A percentile compares a stretch with the other conserved stretches of the same genome.
Evolutionary conservation across 92 coral and sea anemone species (phyloP).

Genomic region (Diadumene lineata): DNA sequence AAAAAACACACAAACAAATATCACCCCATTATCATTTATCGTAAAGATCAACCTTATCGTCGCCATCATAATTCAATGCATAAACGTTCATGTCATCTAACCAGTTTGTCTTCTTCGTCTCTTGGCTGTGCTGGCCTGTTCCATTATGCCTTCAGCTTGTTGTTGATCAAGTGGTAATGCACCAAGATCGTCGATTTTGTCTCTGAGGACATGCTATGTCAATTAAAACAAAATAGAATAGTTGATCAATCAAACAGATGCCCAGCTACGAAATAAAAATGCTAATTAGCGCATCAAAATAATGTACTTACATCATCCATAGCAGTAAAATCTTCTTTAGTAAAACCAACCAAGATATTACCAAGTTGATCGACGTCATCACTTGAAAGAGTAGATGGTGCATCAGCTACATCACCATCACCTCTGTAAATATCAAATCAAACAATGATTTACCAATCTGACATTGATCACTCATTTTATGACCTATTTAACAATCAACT

Average conservation of each 20-base stretch:
- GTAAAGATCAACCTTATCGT: too few species aligned
- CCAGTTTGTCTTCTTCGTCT: slow-evolving; percentile 43
- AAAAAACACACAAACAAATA: too few species aligned
- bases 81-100: slow-evolving; percentile 1
- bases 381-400: slow-evolving; percentile 29
- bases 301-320: slow-evolving; percentile 35
- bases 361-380: slow-evolving; percentile 46
- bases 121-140: slow-evolving; percentile 35
- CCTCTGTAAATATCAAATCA: slow-evolving; percentile 42
- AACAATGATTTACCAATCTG: too few species aligned
- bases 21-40: too few species aligned
- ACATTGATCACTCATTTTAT: too few species aligned
- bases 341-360: slow-evolving; percentile 44
- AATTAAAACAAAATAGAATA: neutral
- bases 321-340: slow-evolving; percentile 43
- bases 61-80: too few species aligned
- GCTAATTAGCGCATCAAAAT: neutral
- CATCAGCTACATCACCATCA: slow-evolving; percentile 34
- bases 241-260: neutral
- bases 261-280: neutral
- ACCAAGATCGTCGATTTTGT: slow-evolving; percentile 52
- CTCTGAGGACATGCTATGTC: slow-evolving; percentile 36
- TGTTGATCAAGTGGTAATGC: slow-evolving; percentile 36
- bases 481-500: too few species aligned
- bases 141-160: slow-evolving; percentile 46